Percentiles rank a stretch among this genome's conserved stretches.
Conservation (phyloP, 2,113 vertebrate species). For the Malaclemys terrapin region DNA sequence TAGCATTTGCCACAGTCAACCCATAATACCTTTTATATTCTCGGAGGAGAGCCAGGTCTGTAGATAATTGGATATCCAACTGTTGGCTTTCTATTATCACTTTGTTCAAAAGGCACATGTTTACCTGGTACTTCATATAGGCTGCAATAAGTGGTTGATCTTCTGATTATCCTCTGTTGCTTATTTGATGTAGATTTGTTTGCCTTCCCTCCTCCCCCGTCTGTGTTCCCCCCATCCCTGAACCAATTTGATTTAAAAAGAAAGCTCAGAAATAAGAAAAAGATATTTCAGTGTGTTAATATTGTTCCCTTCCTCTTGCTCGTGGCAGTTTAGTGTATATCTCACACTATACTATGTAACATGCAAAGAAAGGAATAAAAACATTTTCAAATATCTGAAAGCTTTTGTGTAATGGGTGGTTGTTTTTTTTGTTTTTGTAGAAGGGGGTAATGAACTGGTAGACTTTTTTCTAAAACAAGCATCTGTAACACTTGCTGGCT, state of each 20-base stretch:
- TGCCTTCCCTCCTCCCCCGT: neutral
- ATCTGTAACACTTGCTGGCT: neutral
- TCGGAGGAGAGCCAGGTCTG: neutral
- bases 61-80: neutral
- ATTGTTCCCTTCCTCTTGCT: constrained; percentile 28
- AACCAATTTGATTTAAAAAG: constrained; percentile 54
- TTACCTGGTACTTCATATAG: constrained; percentile 23
- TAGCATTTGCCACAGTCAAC: rapidly evolving
- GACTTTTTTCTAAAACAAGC: constrained; percentile 27
- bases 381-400: constrained; percentile 32
- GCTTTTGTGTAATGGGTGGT: constrained; percentile 21
- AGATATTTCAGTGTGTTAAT: constrained; percentile 28
- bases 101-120: constrained; percentile 22
- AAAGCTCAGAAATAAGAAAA: constrained; percentile 49
- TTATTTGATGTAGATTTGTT: constrained; percentile 33
- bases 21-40: neutral
- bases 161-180: constrained; percentile 50
- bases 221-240: neutral
- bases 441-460: neutral
- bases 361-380: constrained; percentile 38
- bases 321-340: neutral
- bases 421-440: constrained; percentile 28
- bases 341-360: neutral
- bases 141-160: constrained; percentile 17
- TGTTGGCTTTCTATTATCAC: constrained; percentile 21